phyloP scores from a whole-genome alignment of 2,888 invertebrate genomes.

The Julus scandinavius region DNA sequence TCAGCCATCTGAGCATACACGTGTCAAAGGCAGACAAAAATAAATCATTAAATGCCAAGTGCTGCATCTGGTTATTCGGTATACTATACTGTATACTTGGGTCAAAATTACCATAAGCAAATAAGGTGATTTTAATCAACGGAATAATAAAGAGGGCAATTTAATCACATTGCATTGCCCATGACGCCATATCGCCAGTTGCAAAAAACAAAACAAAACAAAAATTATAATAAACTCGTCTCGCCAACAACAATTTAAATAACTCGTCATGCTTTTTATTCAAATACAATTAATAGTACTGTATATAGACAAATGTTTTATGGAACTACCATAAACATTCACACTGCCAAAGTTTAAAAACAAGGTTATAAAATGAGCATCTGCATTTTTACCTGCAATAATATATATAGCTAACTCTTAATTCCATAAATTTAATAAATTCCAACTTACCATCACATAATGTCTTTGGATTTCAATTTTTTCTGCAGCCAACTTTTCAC shows the following conservation, averaged over 20 bases:
- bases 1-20: conserved; percentile 7
- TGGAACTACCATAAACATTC: no score
- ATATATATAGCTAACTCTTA: no score
- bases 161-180: no score
- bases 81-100: not conserved
- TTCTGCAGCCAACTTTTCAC: conserved; percentile 58
- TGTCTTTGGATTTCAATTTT: conserved; percentile 70
- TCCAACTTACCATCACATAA: conserved; percentile 68
- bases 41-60: not conserved
- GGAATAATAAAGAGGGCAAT: no score
- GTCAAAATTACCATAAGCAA: not conserved
- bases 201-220: no score
- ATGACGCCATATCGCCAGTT: no score
- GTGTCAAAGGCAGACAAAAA: not conserved
- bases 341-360: no score
- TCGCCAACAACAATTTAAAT: not conserved
- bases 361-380: no score
- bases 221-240: no score
- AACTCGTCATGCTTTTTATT: not conserved
- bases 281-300: not conserved
- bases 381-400: no score
- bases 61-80: not conserved
- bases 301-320: not conserved
- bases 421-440: no score
- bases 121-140: not conserved